Conservation (phyloP, 1,140 invertebrate genomes). For the Phymastichus coffea region DNA sequence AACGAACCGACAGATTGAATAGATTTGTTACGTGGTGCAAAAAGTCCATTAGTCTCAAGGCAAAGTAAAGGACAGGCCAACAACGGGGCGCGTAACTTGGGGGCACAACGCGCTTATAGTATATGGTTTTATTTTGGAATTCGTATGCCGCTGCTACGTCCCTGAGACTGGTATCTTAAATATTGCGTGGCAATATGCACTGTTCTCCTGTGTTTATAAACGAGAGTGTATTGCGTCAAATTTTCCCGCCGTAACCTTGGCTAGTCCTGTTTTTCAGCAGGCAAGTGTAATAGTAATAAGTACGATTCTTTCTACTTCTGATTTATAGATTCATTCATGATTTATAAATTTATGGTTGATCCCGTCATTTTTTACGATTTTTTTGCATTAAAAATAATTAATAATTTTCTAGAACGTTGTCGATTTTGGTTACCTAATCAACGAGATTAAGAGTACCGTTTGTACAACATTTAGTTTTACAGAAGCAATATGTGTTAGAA, state of each 20-base stretch:
- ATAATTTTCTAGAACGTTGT: too few relatives aligned
- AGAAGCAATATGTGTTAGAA: too few relatives aligned
- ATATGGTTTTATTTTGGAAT: slow-evolving; percentile 51
- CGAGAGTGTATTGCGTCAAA: too few relatives aligned
- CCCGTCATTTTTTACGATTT: too few relatives aligned
- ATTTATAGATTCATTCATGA: too few relatives aligned
- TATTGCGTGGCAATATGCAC: slow-evolving; percentile 38
- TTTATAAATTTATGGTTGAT: too few relatives aligned
- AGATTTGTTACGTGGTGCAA: slow-evolving; percentile 16
- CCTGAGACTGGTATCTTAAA: slow-evolving; percentile 47
- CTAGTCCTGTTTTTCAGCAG: slow-evolving; percentile 5
- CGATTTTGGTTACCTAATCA: too few relatives aligned
- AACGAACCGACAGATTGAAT: neutral
- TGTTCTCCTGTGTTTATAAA: slow-evolving; percentile 26
- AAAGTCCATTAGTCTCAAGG: slow-evolving; percentile 33
- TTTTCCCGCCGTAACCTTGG: slow-evolving; percentile 10
- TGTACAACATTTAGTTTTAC: too few relatives aligned
- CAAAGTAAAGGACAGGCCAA: slow-evolving; percentile 37
- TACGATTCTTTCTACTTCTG: slow-evolving; percentile 21
- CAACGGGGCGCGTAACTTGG: too few relatives aligned
- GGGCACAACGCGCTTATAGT: too few relatives aligned
- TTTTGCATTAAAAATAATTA: too few relatives aligned
- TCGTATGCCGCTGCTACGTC: slow-evolving; percentile 46
- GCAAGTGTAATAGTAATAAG: slow-evolving; percentile 27
- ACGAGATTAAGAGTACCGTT: too few relatives aligned